Evolutionary conservation across 2,113 vertebrate genomes (phyloP).

Genomic region (Hyaena hyaena): DNA sequence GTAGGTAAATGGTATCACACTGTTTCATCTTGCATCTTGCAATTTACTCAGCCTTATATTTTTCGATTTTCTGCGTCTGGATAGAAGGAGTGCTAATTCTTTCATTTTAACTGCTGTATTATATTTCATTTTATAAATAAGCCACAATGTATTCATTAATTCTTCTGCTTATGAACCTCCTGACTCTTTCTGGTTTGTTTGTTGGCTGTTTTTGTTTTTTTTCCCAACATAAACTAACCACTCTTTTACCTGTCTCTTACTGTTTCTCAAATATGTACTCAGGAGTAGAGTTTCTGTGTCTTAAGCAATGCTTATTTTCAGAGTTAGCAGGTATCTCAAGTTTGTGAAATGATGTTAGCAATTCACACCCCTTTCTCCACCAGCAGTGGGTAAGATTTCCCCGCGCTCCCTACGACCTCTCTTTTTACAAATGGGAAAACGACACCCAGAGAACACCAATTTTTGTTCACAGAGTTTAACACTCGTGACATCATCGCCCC

Average conservation of each 20-base stretch:
- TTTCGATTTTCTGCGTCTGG: background rate
- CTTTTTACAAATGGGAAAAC: background rate
- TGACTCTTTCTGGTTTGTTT: background rate
- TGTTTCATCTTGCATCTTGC: background rate
- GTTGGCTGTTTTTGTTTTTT: background rate
- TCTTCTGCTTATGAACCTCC: background rate
- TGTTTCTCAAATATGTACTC: background rate
- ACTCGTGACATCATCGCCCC: background rate
- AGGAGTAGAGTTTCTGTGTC: background rate
- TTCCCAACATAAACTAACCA: background rate
- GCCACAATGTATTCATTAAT: background rate
- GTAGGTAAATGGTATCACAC: background rate
- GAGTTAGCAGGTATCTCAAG: background rate
- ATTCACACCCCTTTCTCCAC: background rate
- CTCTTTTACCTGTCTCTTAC: background rate
- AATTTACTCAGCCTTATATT: background rate
- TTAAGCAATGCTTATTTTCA: background rate
- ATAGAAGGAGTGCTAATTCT: background rate
- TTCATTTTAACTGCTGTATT: conserved; percentile 4
- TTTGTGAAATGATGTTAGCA: background rate
- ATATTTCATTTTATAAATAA: conserved; percentile 18
- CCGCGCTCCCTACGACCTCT: background rate
- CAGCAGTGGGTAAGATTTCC: background rate
- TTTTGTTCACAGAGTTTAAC: background rate
- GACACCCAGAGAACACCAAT: background rate